phyloP scores from a whole-genome alignment of 2,888 invertebrate genomes.

The Eupsilia transversa region DNA sequence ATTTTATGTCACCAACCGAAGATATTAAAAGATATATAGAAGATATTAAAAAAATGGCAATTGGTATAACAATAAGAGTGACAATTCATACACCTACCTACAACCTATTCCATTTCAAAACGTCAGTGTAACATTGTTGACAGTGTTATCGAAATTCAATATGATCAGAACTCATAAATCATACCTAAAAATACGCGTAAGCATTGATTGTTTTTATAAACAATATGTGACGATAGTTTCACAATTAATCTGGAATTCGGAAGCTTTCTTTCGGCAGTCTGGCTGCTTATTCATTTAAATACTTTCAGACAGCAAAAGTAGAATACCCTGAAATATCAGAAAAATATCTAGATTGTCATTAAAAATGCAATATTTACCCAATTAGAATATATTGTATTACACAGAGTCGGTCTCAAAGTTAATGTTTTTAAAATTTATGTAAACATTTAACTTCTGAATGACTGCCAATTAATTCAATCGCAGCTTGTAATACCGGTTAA shows the following conservation, averaged over 20 bases:
- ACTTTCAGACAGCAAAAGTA: background rate
- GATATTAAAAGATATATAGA: no score
- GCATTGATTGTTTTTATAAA: no score
- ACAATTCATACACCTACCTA: no score
- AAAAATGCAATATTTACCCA: background rate
- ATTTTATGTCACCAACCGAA: background rate
- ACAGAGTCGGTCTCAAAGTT: background rate
- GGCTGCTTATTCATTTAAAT: background rate
- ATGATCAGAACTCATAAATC: background rate
- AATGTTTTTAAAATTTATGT: background rate
- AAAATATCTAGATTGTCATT: no score
- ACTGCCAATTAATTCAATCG: background rate
- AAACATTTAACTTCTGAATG: background rate
- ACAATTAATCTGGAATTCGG: no score
- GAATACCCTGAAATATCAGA: no score
- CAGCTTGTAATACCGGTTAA: background rate
- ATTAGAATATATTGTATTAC: background rate
- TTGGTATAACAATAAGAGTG: no score
- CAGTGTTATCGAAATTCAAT: background rate
- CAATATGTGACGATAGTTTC: no score
- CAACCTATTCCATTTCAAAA: background rate
- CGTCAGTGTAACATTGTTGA: background rate
- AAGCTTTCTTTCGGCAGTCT: background rate
- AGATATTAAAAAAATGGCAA: no score
- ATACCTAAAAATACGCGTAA: background rate